phyloP scores from a whole-genome alignment of 2,797 vertebrate genomes.

The Acipenser transmontanus region DNA sequence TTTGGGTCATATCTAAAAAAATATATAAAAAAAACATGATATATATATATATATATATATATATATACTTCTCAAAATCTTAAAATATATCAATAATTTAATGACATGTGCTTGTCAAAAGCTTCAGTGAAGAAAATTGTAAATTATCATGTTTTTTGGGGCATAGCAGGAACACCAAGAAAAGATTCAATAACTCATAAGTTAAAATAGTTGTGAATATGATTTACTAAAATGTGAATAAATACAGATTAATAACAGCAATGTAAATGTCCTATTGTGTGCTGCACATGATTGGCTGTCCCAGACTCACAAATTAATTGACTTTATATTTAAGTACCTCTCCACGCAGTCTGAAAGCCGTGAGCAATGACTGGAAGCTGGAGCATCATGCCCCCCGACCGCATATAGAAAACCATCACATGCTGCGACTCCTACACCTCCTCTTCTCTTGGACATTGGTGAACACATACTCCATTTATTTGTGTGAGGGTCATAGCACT shows the following conservation, averaged over 20 bases:
- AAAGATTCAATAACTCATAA: too few relatives aligned
- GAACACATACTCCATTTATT: slow-evolving; percentile 70
- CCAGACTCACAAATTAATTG: background rate
- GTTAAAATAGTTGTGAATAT: background rate
- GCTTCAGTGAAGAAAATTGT: too few relatives aligned
- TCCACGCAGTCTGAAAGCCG: slow-evolving; percentile 63
- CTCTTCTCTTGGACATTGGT: slow-evolving; percentile 68
- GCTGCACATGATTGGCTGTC: too few relatives aligned
- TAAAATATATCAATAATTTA: too few relatives aligned
- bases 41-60: too few relatives aligned
- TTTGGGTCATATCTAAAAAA: slow-evolving; percentile 62
- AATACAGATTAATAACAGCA: too few relatives aligned
- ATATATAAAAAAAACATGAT: background rate
- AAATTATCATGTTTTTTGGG: too few relatives aligned
- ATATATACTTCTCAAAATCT: too few relatives aligned
- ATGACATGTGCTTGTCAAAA: too few relatives aligned
- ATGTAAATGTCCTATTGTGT: too few relatives aligned
- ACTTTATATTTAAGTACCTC: slow-evolving; percentile 43
- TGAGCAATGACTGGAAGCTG: slow-evolving; percentile 66
- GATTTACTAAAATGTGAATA: background rate
- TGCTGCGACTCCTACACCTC: slow-evolving; percentile 64
- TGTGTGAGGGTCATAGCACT: slow-evolving; percentile 67
- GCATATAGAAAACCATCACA: slow-evolving; percentile 68
- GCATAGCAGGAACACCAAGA: too few relatives aligned
- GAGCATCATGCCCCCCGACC: slow-evolving; percentile 65